phyloP scores from a whole-genome alignment of 2,797 vertebrate species.

The Acipenser oxyrinchus region DNA sequence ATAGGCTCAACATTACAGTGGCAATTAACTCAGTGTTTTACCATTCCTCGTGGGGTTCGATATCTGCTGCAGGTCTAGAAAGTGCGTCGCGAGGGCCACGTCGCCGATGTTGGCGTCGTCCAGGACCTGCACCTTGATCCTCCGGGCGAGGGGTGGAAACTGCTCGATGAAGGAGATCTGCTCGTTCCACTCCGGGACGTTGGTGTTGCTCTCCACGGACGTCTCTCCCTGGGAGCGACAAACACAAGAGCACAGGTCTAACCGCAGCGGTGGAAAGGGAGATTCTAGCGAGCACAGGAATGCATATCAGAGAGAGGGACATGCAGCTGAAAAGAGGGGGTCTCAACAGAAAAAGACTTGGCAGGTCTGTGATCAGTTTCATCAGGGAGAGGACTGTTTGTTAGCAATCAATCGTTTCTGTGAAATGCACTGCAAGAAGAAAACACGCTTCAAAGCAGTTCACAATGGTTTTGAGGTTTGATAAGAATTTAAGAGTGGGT shows the following conservation, averaged over 20 bases:
- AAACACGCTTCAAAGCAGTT: too few species aligned
- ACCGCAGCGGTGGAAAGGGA: neutral
- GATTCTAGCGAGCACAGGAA: too few species aligned
- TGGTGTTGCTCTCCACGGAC: slow-evolving; percentile 61
- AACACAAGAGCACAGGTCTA: neutral
- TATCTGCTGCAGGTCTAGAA: slow-evolving; percentile 80
- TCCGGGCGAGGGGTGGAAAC: slow-evolving; percentile 78
- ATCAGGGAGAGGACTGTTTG: too few species aligned
- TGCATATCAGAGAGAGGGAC: too few species aligned
- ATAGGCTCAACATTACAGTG: too few species aligned
- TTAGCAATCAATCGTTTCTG: too few species aligned
- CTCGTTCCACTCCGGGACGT: slow-evolving; percentile 77
- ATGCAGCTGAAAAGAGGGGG: too few species aligned
- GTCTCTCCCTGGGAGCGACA: slow-evolving; percentile 73
- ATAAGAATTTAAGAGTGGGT: too few species aligned
- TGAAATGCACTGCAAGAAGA: too few species aligned
- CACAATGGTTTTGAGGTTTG: too few species aligned
- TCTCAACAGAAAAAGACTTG: too few species aligned
- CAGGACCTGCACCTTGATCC: slow-evolving; percentile 77
- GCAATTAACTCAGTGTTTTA: slow-evolving; percentile 27
- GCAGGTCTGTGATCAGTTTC: too few species aligned
- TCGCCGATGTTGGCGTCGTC: slow-evolving; percentile 78
- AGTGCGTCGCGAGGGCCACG: slow-evolving; percentile 78
- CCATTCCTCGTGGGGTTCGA: slow-evolving; percentile 79
- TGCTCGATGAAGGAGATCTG: slow-evolving; percentile 89